Conservation (phyloP, 2,888 invertebrate genomes). For the Meliscaeva auricollis region DNA sequence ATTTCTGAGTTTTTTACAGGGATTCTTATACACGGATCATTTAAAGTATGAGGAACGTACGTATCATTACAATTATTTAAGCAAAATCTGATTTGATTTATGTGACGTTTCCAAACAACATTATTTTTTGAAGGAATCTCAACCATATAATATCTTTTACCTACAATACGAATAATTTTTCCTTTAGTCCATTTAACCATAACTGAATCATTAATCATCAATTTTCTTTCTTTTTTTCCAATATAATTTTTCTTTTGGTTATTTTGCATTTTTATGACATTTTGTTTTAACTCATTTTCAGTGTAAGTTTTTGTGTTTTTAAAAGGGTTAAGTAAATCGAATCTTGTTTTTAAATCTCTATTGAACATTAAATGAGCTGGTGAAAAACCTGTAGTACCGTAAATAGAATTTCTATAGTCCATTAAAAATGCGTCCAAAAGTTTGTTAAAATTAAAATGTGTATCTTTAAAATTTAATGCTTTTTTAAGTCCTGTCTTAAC, state of each 20-base stretch:
- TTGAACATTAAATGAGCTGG: slow-evolving; percentile 35
- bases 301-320: neutral
- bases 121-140: slow-evolving; percentile 34
- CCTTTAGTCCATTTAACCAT: slow-evolving; percentile 36
- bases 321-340: slow-evolving; percentile 43
- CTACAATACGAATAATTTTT: slow-evolving; percentile 24
- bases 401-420: slow-evolving; percentile 46
- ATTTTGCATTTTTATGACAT: slow-evolving; percentile 11
- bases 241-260: slow-evolving; percentile 18
- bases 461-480: neutral
- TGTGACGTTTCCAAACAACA: slow-evolving; percentile 24
- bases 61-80: neutral
- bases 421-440: slow-evolving; percentile 31
- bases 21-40: neutral
- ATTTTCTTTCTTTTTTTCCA: slow-evolving; percentile 26
- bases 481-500: slow-evolving; percentile 43
- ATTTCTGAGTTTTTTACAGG: neutral
- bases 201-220: slow-evolving; percentile 29
- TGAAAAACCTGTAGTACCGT: slow-evolving; percentile 27
- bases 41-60: slow-evolving; percentile 14
- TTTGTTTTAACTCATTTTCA: slow-evolving; percentile 3
- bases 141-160: slow-evolving; percentile 26
- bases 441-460: slow-evolving; percentile 1
- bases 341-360: slow-evolving; percentile 45
- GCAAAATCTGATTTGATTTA: slow-evolving; percentile 35